Evolutionary conservation across 2,797 vertebrate species (phyloP).

Genomic region (Streptopelia turtur): DNA sequence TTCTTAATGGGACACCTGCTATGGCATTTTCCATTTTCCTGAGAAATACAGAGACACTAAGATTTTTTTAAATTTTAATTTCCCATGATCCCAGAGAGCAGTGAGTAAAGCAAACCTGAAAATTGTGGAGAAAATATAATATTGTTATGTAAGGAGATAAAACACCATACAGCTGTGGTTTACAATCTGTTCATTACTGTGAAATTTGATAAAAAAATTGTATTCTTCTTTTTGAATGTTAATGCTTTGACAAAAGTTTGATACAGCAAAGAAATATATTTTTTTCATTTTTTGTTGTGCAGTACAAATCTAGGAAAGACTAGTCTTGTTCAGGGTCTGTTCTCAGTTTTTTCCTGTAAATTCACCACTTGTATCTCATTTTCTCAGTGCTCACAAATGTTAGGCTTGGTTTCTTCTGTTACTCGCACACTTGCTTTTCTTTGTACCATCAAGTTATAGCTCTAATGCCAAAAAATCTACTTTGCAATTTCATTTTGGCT

Average conservation of each 20-base stretch:
- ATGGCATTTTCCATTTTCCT: neutral
- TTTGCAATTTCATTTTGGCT: slow-evolving; percentile 53
- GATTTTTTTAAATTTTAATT: neutral
- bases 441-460: neutral
- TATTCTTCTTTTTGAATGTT: neutral
- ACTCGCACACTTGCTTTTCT: neutral
- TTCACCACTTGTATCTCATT: neutral
- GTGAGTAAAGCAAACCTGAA: neutral
- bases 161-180: neutral
- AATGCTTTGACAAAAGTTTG: neutral
- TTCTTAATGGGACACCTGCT: neutral
- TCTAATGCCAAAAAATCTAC: slow-evolving; percentile 30
- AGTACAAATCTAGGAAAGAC: neutral
- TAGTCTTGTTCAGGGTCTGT: neutral
- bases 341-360: neutral
- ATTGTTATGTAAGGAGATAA: neutral
- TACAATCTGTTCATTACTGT: neutral
- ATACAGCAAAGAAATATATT: neutral
- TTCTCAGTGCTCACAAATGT: neutral
- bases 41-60: neutral
- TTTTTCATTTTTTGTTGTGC: neutral
- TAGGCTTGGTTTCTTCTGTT: slow-evolving; percentile 9
- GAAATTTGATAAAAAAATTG: neutral
- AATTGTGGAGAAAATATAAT: neutral
- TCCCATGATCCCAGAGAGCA: neutral